Evolutionary conservation across 1,140 invertebrate species (phyloP).

Genomic region (Pygmarrhopalites habei): DNA sequence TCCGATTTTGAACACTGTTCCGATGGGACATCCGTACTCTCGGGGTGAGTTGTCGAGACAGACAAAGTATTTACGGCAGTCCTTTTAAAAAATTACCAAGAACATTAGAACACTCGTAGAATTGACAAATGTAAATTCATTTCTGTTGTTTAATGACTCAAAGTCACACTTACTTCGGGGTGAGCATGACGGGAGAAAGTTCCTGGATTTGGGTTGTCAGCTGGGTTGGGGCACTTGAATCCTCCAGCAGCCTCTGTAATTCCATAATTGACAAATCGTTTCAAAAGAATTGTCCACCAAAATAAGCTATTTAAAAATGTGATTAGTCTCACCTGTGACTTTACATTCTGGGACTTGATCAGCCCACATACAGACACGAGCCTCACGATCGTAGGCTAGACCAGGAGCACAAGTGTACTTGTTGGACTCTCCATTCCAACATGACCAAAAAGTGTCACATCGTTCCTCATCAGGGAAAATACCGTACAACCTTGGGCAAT

Average conservation of each 20-base stretch:
- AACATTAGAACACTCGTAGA: too few relatives aligned
- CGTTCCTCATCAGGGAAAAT: constrained; percentile 83
- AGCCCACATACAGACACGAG: constrained; percentile 89
- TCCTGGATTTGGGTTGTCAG: constrained; percentile 69
- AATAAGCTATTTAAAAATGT: too few relatives aligned
- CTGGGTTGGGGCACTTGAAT: constrained; percentile 75
- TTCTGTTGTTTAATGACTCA: constrained; percentile 31
- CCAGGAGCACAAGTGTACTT: constrained; percentile 90
- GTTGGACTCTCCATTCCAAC: constrained; percentile 89
- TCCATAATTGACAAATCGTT: too few relatives aligned
- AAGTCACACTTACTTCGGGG: too few relatives aligned
- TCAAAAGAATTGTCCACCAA: too few relatives aligned
- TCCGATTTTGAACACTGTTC: constrained; percentile 91
- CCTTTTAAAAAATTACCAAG: too few relatives aligned
- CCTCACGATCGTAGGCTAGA: constrained; percentile 78
- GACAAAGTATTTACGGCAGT: constrained; percentile 78
- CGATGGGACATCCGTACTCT: constrained; percentile 90
- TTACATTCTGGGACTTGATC: constrained; percentile 86
- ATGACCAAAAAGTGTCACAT: constrained; percentile 84
- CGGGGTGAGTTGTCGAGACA: constrained; percentile 66
- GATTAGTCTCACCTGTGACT: constrained; percentile 69
- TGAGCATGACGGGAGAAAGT: constrained; percentile 90
- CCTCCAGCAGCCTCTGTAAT: constrained; percentile 76
- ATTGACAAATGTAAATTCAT: constrained; percentile 42
- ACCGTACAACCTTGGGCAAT: constrained; percentile 80